Evolutionary conservation across 2,113 vertebrate genomes (phyloP), one percentile per base, ranked within the genome.

Genomic region (Porphyrio hochstetteri): DNA sequence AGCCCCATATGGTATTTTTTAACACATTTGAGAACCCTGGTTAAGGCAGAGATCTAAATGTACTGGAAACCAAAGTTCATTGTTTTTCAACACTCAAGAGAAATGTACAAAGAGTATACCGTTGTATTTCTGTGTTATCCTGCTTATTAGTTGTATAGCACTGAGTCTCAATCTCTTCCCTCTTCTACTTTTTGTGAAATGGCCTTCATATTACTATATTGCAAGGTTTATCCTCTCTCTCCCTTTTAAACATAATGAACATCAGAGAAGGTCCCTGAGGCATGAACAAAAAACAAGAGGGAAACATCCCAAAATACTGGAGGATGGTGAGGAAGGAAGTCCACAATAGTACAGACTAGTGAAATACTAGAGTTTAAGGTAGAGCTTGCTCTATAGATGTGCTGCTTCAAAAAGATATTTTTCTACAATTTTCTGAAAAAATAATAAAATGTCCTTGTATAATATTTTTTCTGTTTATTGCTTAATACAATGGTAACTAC

Each of bases 1-100:
- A 83, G 88, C 19, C n/a, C 67, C 93, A 88, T 72, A 57, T 93
- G 95, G 67, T 78, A 64, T 82, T 77, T 95, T 96, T 97, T 88
- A 87, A 94, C 95, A 92, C 95, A 77, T 96, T 96, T 95, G 65
- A 84, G 79, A 75, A 40, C 88, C 74, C 46, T 59, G 21, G 52
- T 90, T 50, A 38, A 69, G 90, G 57, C 55, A 59, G 64, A 74
- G 69, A 68, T 92, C 80, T 69, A 85, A 96, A 96, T 89, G 77
- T 87, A 69, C 92, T 88, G 53, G 61, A 92, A 96, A 93, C 38
- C 44, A 46, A 78, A 81, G 53, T 82, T 94, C 72, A 91, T 94
- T 96, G 87, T 91, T 90, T 68, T 88, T 92, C 88, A 82, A 29
- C 56, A 71, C 76, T 96, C 33, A 57, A 64, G 72, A 87, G 33